Percentiles rank a stretch among this genome's conserved stretches.
phyloP scores from a whole-genome alignment of 1,140 invertebrate species.

The Apis florea region DNA sequence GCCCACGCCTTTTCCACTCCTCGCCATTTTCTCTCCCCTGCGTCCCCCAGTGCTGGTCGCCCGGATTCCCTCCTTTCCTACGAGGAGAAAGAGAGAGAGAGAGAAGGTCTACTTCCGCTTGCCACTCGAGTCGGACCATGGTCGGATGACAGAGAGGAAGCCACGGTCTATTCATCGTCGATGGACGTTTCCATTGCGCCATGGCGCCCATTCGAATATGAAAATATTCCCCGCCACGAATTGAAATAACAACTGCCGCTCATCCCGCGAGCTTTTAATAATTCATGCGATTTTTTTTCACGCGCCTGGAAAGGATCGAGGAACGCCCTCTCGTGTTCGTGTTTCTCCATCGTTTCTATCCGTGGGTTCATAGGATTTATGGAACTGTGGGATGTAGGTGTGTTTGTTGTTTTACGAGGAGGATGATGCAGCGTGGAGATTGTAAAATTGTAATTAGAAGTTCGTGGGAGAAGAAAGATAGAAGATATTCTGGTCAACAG shows the following conservation, averaged over 20 bases:
- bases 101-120: constrained; percentile 60
- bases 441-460: no score
- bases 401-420: no score
- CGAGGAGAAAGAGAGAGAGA: constrained; percentile 1
- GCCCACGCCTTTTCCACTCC: constrained; percentile 40
- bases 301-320: background rate
- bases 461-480: no score
- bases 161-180: constrained; percentile 63
- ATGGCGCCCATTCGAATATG: constrained; percentile 68
- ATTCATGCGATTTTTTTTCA: constrained; percentile 67
- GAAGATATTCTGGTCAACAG: no score
- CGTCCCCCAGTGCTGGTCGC: background rate
- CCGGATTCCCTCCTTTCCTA: constrained; percentile 1
- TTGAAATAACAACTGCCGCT: constrained; percentile 71
- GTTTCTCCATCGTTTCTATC: no score
- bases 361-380: no score
- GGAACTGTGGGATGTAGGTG: no score
- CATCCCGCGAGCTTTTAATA: constrained; percentile 68
- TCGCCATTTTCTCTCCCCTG: constrained; percentile 26
- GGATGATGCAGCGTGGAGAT: no score
- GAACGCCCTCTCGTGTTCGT: constrained; percentile 23
- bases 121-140: constrained; percentile 43
- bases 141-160: constrained; percentile 32
- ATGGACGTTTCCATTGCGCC: constrained; percentile 53
- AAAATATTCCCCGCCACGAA: constrained; percentile 67